Base-by-base conservation (phyloP, 2,797 vertebrate genomes). In the Notolabrus celidotus region DNA sequence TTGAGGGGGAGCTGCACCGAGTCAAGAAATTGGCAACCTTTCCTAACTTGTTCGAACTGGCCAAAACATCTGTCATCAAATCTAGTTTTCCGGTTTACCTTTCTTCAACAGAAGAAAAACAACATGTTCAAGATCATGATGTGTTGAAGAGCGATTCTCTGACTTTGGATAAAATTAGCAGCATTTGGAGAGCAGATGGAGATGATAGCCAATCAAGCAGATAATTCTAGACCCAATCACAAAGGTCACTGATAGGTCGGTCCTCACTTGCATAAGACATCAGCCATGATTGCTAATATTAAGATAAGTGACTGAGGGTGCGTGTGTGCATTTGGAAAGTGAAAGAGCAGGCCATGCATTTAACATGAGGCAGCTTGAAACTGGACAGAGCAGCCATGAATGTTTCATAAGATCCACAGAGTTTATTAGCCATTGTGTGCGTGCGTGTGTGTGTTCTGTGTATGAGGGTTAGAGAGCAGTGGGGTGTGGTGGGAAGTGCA, bases 291-390 rank as follows among this genome's bases (percentile, higher is more conserved):
- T 58, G 46, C 39, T 39, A 20, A 67, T 59, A 68, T 73, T 60
- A 46, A 41, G 45, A 56, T 63, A 42, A 36, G 60, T 62, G 52
- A 14, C 52, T 20, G 47, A 53, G 53, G 9, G 59, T 58, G 54
- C 4, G 20, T 56, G 60, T 54, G 33, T 58, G 55, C 4, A 20
- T 56, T 56, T 54, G 33, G 23, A 78, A 64, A 80, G 59, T 67
- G 76, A 68, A 72, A 57, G 68, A 75, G 62, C 75, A 25, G 34
- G 27, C 45, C 73, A 76, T 84, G 68, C 65, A 82, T 86, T 87
- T 81, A 79, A 86, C 62, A 83, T 82, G 78, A 84, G 67, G 67
- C 50, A 60, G 67, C 61, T 74, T 67, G 79, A 74, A 70, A 76
- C 68, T 74, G 70, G 72, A 84, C 73, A 61, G 57, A 81, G 80